Base-by-base conservation (phyloP, 23 tunicate species). In the Aplidium turbinatum region DNA sequence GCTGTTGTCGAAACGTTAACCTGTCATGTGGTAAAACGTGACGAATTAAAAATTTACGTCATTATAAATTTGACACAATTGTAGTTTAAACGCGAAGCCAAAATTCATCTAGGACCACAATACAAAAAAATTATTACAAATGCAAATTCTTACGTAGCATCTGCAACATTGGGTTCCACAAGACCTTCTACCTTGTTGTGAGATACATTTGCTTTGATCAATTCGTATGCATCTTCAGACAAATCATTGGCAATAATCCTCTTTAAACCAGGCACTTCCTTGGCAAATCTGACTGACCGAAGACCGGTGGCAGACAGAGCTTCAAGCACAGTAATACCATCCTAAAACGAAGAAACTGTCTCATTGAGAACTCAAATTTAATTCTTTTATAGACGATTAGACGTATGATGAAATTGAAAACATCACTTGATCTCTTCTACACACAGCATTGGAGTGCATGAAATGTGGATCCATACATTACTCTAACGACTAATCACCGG, bases 231-330 rank as follows among this genome's bases (percentile, higher is more conserved):
- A 11, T 67, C 76, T 2, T 56, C 48, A 6, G 99, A 94, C 22
- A 94, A 11, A 47, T 94, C 99, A 51, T 94, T 94, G 1, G 99
- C 95, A 47, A 94, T 51, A 39, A 94, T 87, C 38, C 66, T 57
- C 52, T 82, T 82, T 31, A 94, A 74, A 32, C 86, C 85, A 23
- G 88, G 73, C 2, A 87, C 34, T 66, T 94, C 99, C 34, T 86
- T 87, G 3, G 99, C 99, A 47, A 86, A 82, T 31, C 99, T 68
- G 16, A 87, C 51, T 18, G 99, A 94, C 29, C 99, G 72, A 21
- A 94, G 53, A 19, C 99, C 99, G 33, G 90, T 68, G n/a, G 99
- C 99, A 19, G 99, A 88, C 0, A 94, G 34, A 39, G 99, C 99
- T 82, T 94, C 99, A 26, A 94, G 63, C 5, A 86, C 73, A n/a